Base-by-base conservation (phyloP, 2,888 invertebrate genomes). In the Calliscelio sp. region DNA sequence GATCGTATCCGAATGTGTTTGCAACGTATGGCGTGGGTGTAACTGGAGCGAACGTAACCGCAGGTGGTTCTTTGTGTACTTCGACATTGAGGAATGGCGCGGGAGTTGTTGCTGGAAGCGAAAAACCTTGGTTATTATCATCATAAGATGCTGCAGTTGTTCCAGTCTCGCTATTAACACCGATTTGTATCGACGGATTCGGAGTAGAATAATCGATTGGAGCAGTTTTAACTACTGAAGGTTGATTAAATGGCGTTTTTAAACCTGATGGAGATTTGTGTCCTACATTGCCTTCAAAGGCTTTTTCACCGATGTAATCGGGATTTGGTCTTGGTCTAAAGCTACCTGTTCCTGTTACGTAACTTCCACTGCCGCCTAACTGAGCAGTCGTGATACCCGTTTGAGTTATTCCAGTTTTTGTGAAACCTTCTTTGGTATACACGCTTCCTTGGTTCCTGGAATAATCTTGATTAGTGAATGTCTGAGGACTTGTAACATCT, bases 341-440 rank as follows among this genome's bases (percentile, higher is more conserved):
- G 14, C 55, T 75, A 10, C 88, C 85, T 8, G 89, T 87, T 7
- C 90, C 89, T n/a, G 90, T 86, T 0, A 91, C 89, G 28, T 92
- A 93, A 63, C 88, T 91, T 0, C 91, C 92, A 61, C 90, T 91
- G 7, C 92, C 93, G 6, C 92, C 92, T 3, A 92, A 79, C 61
- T 90, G 86, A 32, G 92, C 92, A 7, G 91, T 91, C 1, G 90
- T 90, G 57, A 91, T 90, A 3, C 93, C 92, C 2, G 93, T 92
- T 51, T 88, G 92, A 0, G 92, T 92, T 8, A 89, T 88, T 18
- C 92, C 93, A 2, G 91, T 91, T 86, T 93, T 93, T 0, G 92
- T 92, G 51, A 93, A 93, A 28, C 90, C 91, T 78, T 86, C 89
- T 68, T 87, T 87, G 7, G 89, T 90, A 46, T 75, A 85, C 14